These are phyloP conservation scores for Gibbula magus DNA, from an alignment of 2,888 invertebrate genomes.

Conservation along the genomic window DNA sequence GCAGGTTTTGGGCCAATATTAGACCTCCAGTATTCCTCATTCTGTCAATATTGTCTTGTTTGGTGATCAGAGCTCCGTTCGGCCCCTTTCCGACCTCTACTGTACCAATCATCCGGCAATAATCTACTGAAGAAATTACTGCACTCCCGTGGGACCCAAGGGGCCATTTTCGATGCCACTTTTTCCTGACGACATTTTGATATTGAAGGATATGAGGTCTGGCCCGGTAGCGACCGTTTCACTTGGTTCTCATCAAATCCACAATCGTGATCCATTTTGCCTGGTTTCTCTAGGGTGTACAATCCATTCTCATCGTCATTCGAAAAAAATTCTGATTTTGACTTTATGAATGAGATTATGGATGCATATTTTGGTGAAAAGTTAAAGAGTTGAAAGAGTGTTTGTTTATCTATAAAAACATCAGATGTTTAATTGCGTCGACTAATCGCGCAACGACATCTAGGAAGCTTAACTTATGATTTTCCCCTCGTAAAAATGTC, in stretches of 20 bases:
- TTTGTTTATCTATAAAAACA: no score
- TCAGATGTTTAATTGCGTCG: no score
- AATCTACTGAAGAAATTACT: conserved; percentile 42
- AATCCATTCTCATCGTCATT: no score
- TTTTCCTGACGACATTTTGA: conserved; percentile 25
- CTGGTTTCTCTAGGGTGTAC: neutral
- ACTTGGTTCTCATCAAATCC: conserved; percentile 9
- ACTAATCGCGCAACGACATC: neutral
- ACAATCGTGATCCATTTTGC: neutral
- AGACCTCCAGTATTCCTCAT: conserved; percentile 9
- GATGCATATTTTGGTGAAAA: no score
- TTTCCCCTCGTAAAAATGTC: conserved; percentile 1
- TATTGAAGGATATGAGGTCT: conserved; percentile 15
- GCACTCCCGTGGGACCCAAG: conserved; percentile 35
- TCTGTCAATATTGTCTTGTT: conserved; percentile 33
- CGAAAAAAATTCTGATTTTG: no score
- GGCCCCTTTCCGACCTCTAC: conserved; percentile 27
- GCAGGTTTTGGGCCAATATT: conserved; percentile 15
- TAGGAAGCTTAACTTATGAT: neutral
- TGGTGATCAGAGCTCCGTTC: conserved; percentile 30
- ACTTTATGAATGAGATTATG: no score
- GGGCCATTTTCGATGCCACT: conserved; percentile 33
- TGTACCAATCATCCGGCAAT: conserved; percentile 40
- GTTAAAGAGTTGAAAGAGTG: no score
- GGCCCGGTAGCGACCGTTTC: neutral